Evolutionary conservation across 2,797 vertebrate genomes (phyloP).

Genomic region (Phataginus tricuspis): DNA sequence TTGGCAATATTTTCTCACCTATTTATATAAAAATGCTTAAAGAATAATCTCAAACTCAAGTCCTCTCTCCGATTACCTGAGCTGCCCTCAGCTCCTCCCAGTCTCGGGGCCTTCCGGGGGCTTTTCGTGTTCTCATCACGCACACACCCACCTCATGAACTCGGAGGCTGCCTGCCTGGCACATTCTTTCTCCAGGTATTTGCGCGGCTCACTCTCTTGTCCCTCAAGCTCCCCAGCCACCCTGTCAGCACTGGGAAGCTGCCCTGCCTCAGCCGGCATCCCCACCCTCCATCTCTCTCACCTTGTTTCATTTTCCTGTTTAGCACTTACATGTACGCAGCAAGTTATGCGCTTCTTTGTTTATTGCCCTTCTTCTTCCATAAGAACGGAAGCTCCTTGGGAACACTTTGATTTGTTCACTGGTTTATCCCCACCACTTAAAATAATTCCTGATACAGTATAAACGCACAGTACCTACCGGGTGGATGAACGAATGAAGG

Average conservation of each 20-base stretch:
- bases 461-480: background rate
- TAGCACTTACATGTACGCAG: background rate
- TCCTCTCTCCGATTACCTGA: no score
- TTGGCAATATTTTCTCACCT: background rate
- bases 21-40: background rate
- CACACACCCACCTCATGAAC: accelerated
- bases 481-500: background rate
- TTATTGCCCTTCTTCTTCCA: background rate
- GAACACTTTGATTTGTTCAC: background rate
- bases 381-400: background rate
- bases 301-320: background rate
- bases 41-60: background rate
- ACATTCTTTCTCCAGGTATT: background rate
- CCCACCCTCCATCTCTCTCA: background rate
- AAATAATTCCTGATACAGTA: background rate
- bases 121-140: accelerated
- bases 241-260: background rate
- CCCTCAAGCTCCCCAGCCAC: background rate
- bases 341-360: accelerated
- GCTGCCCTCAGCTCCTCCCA: background rate
- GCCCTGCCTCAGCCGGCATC: background rate
- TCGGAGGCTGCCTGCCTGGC: background rate
- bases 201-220: background rate
- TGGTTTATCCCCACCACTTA: background rate
- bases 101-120: accelerated